Evolutionary conservation across 2,113 vertebrate species (phyloP).

Genomic region (Spea multiplicata): DNA sequence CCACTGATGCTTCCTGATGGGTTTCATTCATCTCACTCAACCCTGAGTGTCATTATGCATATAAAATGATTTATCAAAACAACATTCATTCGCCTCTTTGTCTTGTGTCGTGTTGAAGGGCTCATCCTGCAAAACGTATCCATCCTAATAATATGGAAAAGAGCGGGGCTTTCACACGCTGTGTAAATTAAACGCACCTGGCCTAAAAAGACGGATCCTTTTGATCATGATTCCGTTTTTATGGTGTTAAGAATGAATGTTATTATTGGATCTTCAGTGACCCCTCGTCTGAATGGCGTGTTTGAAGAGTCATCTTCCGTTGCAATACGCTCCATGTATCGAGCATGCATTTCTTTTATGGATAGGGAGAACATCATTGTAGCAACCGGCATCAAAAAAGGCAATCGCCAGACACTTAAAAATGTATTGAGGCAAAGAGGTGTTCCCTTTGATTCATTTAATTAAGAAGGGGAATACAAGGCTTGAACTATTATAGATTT

Average conservation of each 20-base stretch:
- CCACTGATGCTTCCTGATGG: no score
- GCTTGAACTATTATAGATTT: not conserved
- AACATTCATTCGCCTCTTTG: no score
- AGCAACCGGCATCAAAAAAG: not conserved
- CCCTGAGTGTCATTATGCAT: no score
- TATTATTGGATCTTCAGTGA: constrained; percentile 7
- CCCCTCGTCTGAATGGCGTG: not conserved
- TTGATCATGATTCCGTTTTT: constrained; percentile 32
- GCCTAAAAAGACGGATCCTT: constrained; percentile 15
- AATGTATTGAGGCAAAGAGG: not conserved
- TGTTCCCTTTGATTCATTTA: not conserved
- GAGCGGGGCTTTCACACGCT: not conserved
- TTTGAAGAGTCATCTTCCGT: constrained; percentile 6
- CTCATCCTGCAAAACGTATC: not conserved
- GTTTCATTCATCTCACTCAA: no score
- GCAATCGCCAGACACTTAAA: not conserved
- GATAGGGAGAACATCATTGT: not conserved
- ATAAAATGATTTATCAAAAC: no score
- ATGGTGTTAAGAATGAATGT: constrained; percentile 18
- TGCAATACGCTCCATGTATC: not conserved
- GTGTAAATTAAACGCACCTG: constrained; percentile 14
- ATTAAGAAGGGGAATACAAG: not conserved
- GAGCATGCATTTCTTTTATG: not conserved
- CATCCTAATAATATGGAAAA: not conserved
- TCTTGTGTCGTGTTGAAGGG: no score